These are phyloP conservation scores for Orgyia antiqua DNA, from an alignment of 2,888 invertebrate species.

Conservation along the genomic window DNA sequence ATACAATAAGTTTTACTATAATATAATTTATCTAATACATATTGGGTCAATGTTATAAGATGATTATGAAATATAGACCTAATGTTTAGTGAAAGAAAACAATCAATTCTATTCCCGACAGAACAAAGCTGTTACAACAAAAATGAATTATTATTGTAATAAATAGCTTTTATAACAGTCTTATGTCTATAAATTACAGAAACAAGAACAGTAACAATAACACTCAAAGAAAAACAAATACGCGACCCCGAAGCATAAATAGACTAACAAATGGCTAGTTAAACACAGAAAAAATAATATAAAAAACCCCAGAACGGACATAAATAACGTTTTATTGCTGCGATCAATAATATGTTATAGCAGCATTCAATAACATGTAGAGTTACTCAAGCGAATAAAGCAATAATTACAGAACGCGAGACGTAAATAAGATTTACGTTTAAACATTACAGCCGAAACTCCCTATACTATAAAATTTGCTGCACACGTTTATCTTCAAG, in stretches of 20 bases:
- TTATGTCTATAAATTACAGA: slow-evolving; percentile 11
- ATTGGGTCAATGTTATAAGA: too few relatives aligned
- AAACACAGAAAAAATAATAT: slow-evolving; percentile 51
- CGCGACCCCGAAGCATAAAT: slow-evolving; percentile 26
- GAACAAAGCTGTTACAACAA: background rate
- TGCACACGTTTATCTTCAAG: slow-evolving; percentile 49
- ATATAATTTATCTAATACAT: too few relatives aligned
- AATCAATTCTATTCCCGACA: too few relatives aligned
- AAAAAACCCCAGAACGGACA: slow-evolving; percentile 36
- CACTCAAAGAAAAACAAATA: slow-evolving; percentile 16
- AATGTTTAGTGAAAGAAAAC: too few relatives aligned
- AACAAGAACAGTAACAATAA: slow-evolving; percentile 19
- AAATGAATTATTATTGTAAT: background rate
- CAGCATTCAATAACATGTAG: slow-evolving; percentile 69
- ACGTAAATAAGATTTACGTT: slow-evolving; percentile 70
- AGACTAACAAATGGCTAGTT: slow-evolving; percentile 41
- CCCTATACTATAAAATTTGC: slow-evolving; percentile 59
- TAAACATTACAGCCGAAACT: slow-evolving; percentile 40
- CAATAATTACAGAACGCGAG: slow-evolving; percentile 61
- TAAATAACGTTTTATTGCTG: slow-evolving; percentile 66
- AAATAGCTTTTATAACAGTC: slow-evolving; percentile 1
- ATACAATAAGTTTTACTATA: too few relatives aligned
- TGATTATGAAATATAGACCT: too few relatives aligned
- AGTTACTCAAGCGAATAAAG: slow-evolving; percentile 65
- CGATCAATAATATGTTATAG: slow-evolving; percentile 73